These are phyloP conservation scores for Lepidochrysops patricia DNA, from an alignment of 2,888 invertebrate species.

Conservation along the genomic window DNA sequence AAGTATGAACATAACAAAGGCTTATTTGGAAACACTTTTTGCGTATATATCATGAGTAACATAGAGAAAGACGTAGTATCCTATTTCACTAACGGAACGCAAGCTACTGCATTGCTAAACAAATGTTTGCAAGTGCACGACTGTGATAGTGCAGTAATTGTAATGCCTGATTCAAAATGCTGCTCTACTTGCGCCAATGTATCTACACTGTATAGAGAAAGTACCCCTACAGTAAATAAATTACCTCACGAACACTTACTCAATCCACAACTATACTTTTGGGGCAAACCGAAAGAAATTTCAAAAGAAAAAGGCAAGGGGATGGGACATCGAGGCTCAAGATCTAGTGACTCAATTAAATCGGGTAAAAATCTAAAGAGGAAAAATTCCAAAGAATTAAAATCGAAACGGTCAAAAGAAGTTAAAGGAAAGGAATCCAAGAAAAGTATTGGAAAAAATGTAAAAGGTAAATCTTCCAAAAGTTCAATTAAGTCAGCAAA, in stretches of 20 bases:
- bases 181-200: conserved; percentile 29
- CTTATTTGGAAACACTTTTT: conserved; percentile 39
- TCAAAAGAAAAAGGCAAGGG: conserved; percentile 30
- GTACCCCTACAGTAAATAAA: conserved; percentile 13
- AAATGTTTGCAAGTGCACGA: conserved; percentile 54
- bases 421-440: neutral
- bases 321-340: conserved; percentile 41
- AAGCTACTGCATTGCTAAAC: conserved; percentile 62
- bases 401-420: neutral
- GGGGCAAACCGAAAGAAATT: conserved; percentile 40
- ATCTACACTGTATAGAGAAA: conserved; percentile 23
- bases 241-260: conserved; percentile 26
- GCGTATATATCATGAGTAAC: conserved; percentile 42
- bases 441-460: neutral
- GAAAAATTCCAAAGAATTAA: conserved; percentile 14
- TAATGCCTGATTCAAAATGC: conserved; percentile 25
- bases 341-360: conserved; percentile 25
- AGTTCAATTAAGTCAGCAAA: neutral
- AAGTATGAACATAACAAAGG: neutral
- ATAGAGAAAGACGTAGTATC: conserved; percentile 25
- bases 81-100: conserved; percentile 42
- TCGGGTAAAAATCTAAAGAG: conserved; percentile 18
- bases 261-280: conserved; percentile 48
- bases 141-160: conserved; percentile 11
- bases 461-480: neutral